phyloP scores from a whole-genome alignment of 2,113 vertebrate genomes.

The Columbina picui region DNA sequence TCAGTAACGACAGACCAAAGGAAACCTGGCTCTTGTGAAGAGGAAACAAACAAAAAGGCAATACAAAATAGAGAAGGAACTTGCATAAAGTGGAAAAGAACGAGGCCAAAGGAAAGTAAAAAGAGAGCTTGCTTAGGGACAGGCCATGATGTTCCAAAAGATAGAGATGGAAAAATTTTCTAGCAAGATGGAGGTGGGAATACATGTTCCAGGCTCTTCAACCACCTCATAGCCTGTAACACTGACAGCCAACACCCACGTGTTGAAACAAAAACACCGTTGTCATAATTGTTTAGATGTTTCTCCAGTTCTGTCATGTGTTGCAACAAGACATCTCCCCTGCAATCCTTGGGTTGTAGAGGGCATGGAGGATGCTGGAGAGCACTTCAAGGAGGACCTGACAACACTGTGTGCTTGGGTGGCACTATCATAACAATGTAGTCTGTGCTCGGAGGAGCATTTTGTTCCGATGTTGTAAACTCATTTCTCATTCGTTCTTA shows the following conservation, averaged over 20 bases:
- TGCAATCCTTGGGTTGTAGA: background rate
- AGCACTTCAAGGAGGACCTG: background rate
- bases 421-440: no score
- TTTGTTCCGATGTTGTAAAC: background rate
- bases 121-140: background rate
- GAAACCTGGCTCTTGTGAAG: background rate
- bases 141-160: background rate
- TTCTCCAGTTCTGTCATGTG: background rate
- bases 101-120: background rate
- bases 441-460: background rate
- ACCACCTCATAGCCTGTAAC: background rate
- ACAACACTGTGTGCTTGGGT: no score
- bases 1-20: background rate
- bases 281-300: background rate
- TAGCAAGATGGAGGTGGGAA: background rate
- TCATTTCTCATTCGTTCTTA: background rate
- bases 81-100: background rate
- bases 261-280: rapidly evolving
- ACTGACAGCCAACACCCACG: background rate
- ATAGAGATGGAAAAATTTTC: background rate
- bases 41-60: rapidly evolving
- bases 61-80: background rate
- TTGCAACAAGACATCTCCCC: background rate
- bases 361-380: background rate
- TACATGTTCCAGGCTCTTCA: background rate